A percentile compares a stretch with the other conserved stretches of the same genome.
Conservation (phyloP, 1,140 invertebrate genomes). For the Neelides sp. region DNA sequence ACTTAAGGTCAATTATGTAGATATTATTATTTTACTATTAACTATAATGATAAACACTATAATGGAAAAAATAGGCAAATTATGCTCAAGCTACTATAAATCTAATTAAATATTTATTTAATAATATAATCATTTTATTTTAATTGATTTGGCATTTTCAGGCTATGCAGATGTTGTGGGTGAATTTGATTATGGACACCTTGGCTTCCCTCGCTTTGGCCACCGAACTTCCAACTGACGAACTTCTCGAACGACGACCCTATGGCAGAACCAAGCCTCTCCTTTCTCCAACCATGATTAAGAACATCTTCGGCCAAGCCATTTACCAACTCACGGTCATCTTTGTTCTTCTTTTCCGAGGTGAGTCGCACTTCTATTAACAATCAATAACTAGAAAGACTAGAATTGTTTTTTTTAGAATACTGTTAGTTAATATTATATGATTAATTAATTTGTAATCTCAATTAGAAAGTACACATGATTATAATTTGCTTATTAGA, state of each 20-base stretch:
- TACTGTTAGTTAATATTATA: neutral
- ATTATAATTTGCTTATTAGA: too few species aligned
- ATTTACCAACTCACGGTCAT: slow-evolving; percentile 51
- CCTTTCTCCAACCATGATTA: slow-evolving; percentile 52
- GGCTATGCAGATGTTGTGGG: slow-evolving; percentile 61
- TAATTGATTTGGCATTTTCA: slow-evolving; percentile 33
- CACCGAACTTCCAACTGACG: slow-evolving; percentile 50
- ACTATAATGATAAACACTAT: neutral
- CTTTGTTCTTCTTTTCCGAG: slow-evolving; percentile 46
- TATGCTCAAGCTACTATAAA: neutral
- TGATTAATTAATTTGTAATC: too few species aligned
- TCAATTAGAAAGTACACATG: too few species aligned
- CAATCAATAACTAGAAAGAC: neutral
- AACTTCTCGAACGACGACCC: slow-evolving; percentile 49
- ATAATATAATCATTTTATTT: neutral
- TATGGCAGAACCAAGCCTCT: slow-evolving; percentile 54
- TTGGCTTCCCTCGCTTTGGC: slow-evolving; percentile 54
- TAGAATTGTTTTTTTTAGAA: neutral
- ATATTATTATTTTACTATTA: neutral
- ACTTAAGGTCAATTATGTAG: slow-evolving; percentile 30
- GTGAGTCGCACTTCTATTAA: slow-evolving; percentile 28
- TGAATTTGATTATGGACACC: slow-evolving; percentile 62
- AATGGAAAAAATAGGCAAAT: neutral
- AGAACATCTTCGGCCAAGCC: slow-evolving; percentile 53
- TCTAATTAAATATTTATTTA: neutral